These are phyloP conservation scores for Leptonema lineaticorne DNA, from an alignment of 1,140 invertebrate genomes.

Conservation along the genomic window DNA sequence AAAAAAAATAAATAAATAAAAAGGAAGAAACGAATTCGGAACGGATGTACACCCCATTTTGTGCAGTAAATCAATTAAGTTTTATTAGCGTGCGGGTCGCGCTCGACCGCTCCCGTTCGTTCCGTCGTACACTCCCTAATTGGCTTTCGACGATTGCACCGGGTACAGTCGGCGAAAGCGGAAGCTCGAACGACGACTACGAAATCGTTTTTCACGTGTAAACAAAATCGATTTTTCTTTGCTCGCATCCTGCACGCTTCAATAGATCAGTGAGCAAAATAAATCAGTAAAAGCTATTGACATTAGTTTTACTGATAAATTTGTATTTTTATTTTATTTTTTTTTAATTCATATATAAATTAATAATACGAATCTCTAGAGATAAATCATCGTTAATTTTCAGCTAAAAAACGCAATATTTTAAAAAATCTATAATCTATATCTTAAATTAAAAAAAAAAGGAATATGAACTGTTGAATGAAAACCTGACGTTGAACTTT, in stretches of 20 bases:
- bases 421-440: too few species aligned
- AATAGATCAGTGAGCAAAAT: too few species aligned
- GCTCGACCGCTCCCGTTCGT: neutral
- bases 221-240: neutral
- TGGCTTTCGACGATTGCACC: neutral
- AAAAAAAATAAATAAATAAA: neutral
- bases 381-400: too few species aligned
- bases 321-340: too few species aligned
- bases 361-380: too few species aligned
- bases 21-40: neutral
- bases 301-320: too few species aligned
- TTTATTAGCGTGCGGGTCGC: constrained; percentile 7
- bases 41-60: neutral
- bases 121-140: neutral
- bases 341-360: too few species aligned
- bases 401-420: too few species aligned
- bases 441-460: too few species aligned
- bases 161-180: neutral
- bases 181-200: neutral
- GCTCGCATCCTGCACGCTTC: neutral
- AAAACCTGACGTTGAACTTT: too few species aligned
- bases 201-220: neutral
- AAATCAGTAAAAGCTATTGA: too few species aligned
- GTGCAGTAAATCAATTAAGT: constrained; percentile 1
- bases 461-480: too few species aligned